Base-by-base conservation (phyloP, 2,113 vertebrate genomes). In the Accipiter cooperii region DNA sequence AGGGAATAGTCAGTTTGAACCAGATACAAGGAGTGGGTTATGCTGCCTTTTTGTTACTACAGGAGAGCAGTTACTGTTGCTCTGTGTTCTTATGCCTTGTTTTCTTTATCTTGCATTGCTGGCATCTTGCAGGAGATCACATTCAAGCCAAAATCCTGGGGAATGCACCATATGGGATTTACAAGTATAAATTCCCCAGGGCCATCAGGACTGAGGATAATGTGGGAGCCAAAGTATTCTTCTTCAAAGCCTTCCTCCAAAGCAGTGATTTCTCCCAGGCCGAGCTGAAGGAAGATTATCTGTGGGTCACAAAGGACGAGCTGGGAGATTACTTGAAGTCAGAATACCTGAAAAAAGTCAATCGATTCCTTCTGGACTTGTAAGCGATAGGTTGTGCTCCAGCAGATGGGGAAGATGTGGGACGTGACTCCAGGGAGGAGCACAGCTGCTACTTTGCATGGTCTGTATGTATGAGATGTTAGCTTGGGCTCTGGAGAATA, bases 111-210 rank as follows among this genome's bases (percentile, higher is more conserved):
- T 93, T 91, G 17, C 4, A 1, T 93, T 89, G 34, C 49, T 92
- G 87, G 57, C 54, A 4, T 63, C 54, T 93, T 69, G 61, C 97
- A 99, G 99, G 98, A 94, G 97, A 98, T 86, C 97, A 89, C 66
- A 81, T 98, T 95, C 97, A 98, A 93, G 98, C 98, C 44, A 99
- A 98, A 84, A 98, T 99, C 96, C 98, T 99, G 40, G 99, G 99
- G 81, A 99, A 99, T 51, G 98, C 99, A 4, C 99, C 99, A 5
- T 98, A 98, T 38, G 99, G 99, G 69, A 98, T 99, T 96, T 99
- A 99, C 98, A 99, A 99, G 97, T 99, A 99, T 97, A 99, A 99
- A 97, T 99, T 99, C 92, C 99, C 99, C 78, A 98, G 91, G 97
- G 97, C 97, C 17, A 5, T 97, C 77, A 98, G 98, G 91, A 99